Evolutionary conservation across 1,140 invertebrate genomes (phyloP).

Genomic region (Antheraea mylitta): DNA sequence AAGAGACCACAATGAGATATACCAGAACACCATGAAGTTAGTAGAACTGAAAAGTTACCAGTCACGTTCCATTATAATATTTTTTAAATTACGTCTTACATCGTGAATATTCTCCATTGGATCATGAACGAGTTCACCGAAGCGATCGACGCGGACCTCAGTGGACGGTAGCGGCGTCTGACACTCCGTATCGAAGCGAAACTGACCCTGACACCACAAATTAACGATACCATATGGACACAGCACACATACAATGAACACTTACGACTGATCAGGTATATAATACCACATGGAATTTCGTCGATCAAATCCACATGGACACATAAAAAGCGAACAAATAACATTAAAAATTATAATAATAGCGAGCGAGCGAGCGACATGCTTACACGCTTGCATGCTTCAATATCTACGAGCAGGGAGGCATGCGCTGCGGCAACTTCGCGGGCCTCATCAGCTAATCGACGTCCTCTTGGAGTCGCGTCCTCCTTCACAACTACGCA

Average conservation of each 20-base stretch:
- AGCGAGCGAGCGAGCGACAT: constrained; percentile 53
- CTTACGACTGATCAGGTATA: constrained; percentile 15
- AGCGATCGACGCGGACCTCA: constrained; percentile 79
- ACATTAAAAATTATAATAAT: constrained; percentile 28
- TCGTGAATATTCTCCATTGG: constrained; percentile 69
- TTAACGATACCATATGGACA: constrained; percentile 33
- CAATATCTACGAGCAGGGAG: constrained; percentile 75
- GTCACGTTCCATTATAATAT: constrained; percentile 8
- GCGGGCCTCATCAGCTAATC: constrained; percentile 64
- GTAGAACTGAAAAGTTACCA: constrained; percentile 16
- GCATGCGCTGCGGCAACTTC: constrained; percentile 74
- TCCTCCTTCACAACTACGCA: constrained; percentile 70
- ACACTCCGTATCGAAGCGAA: constrained; percentile 89
- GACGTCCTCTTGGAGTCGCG: constrained; percentile 60
- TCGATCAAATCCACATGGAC: neutral
- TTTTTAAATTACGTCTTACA: constrained; percentile 48
- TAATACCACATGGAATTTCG: constrained; percentile 6
- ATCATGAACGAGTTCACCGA: constrained; percentile 71
- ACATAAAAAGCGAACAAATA: constrained; percentile 16
- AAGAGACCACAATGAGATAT: neutral
- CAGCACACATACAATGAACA: constrained; percentile 16
- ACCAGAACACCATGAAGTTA: constrained; percentile 32
- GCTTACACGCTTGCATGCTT: constrained; percentile 80
- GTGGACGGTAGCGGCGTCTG: constrained; percentile 82
- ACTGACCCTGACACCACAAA: constrained; percentile 84